Percentiles rank a stretch among this genome's conserved stretches.
Evolutionary conservation across 2,888 invertebrate species (phyloP).

Genomic region (Chirona hameri): DNA sequence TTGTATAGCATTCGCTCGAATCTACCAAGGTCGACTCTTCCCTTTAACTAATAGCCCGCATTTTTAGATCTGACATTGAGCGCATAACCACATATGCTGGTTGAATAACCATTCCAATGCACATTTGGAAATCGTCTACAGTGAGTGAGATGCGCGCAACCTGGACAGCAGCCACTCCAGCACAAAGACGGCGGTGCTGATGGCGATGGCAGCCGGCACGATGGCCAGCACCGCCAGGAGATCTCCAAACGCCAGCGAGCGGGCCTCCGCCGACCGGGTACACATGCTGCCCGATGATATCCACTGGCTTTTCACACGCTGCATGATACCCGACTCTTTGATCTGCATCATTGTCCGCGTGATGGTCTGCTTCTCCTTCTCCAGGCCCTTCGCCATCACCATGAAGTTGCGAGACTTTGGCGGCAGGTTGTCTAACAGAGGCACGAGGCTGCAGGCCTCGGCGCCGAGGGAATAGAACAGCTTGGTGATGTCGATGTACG

Average conservation of each 20-base stretch:
- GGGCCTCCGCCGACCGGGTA: neutral
- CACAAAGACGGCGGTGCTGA: neutral
- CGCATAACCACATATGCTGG: too few species aligned
- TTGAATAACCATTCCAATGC: too few species aligned
- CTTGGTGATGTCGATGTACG: constrained; percentile 67
- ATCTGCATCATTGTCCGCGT: neutral
- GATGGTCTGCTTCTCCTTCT: neutral
- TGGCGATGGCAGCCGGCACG: neutral
- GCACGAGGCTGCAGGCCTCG: constrained; percentile 61
- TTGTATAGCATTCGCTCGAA: too few species aligned
- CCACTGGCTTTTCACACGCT: neutral
- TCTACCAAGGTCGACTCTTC: too few species aligned
- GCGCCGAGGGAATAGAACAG: constrained; percentile 64
- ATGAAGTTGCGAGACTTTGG: constrained; percentile 53
- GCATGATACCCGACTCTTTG: neutral
- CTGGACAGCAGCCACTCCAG: neutral
- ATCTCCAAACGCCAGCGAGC: neutral
- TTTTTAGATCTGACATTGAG: too few species aligned
- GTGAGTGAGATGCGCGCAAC: too few species aligned
- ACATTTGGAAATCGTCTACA: too few species aligned
- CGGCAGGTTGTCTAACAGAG: constrained; percentile 66
- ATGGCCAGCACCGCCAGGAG: neutral
- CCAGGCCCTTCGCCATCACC: neutral
- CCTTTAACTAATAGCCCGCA: too few species aligned
- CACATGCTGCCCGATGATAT: neutral